Base-by-base conservation (phyloP, 2,888 invertebrate species). In the Heliconius charithonia region DNA sequence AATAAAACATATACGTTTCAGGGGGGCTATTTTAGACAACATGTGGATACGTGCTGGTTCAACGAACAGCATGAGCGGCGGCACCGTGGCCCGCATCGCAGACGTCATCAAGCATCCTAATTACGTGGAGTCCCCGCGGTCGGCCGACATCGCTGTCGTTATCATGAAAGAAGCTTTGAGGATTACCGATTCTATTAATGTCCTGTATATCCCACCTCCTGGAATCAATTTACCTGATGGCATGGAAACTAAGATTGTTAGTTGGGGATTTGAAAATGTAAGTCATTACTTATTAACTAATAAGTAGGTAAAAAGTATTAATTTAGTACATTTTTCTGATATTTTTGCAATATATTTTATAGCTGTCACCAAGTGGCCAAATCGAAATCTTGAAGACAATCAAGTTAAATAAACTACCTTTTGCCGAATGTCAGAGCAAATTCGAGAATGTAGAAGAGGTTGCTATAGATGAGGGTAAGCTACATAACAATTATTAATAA, bases 231-330 rank as follows among this genome's bases (percentile, higher is more conserved):
- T 92, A 19, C 82, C 87, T 25, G 89, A 89, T 66, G 87, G 86
- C 16, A 82, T 85, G 2, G 12, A 80, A 0, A 81, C 89, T 29
- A 86, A 85, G 66, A 79, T 90, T 29, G 87, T 90, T 19, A 89
- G 92, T 83, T 92, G 92, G 92, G 92, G 92, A 77, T 92, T 91
- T 63, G 89, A 89, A 80, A 81, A 83, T 69, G 92, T 92, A 78
- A 88, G 90, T 85, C 19, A 2, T 45, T 16, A 56, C 22, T 56
- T 56, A 56, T 19, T 22, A 3, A 56, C 22, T 22, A 9, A 22
- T 56, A 56, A 22, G 9, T 22, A 22, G 3, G 32, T 13, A 1
- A 51, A 70, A 32, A 13, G 4, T 62, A 29, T 10, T 59, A 37
- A 56, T 56, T 72, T 13, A 32, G 27, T 32, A 62, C 1, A n/a